A percentile compares a stretch with the other conserved stretches of the same genome.
Conservation (phyloP, 2,113 vertebrate genomes). For the Eonycteris spelaea region DNA sequence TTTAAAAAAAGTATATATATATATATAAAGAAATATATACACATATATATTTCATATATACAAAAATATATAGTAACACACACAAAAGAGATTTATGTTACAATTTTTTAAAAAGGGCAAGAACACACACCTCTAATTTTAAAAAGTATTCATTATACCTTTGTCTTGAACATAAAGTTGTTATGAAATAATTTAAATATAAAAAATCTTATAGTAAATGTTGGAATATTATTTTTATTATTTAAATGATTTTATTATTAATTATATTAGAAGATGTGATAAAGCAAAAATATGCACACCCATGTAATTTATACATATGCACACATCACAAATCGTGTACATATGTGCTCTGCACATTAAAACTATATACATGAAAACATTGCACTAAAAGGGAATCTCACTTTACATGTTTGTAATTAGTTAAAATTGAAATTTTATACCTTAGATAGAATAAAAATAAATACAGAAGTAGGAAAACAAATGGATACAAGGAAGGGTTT, state of each 20-base stretch:
- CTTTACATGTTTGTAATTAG: not conserved
- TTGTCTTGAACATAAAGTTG: not conserved
- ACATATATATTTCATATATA: not conserved
- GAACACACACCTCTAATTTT: not conserved
- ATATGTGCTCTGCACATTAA: not conserved
- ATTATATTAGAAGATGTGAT: not conserved
- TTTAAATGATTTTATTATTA: not conserved
- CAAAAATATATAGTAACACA: not conserved
- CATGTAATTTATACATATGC: not conserved
- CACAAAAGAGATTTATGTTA: not conserved
- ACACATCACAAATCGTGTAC: not conserved
- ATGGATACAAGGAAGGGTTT: not conserved
- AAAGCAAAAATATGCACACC: not conserved
- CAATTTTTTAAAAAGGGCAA: not conserved
- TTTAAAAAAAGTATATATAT: slow-evolving; percentile 37
- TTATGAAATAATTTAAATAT: not conserved
- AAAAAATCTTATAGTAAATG: not conserved
- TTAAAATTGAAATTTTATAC: not conserved
- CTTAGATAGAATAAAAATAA: not conserved
- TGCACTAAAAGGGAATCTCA: not conserved
- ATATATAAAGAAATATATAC: not conserved
- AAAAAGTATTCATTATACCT: not conserved
- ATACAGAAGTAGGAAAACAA: not conserved
- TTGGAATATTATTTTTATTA: not conserved
- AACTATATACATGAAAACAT: not conserved